A percentile compares a stretch with the other conserved stretches of the same genome.
Evolutionary conservation across 2,888 invertebrate genomes (phyloP).

Genomic region (Drosophila silvestris): DNA sequence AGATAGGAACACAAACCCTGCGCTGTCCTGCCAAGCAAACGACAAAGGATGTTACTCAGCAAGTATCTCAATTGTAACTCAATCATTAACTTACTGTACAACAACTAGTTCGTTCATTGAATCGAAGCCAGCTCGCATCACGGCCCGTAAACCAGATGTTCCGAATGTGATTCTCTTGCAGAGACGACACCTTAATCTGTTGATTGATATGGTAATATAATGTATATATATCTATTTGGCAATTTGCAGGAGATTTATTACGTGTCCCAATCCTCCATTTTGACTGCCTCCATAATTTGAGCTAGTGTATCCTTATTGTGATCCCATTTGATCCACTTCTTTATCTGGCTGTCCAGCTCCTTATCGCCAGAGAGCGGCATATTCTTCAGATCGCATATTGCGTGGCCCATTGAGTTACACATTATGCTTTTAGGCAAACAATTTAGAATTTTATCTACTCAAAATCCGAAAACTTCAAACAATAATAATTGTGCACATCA

Average conservation of each 20-base stretch:
- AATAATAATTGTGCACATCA: background rate
- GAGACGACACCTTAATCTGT: slow-evolving; percentile 88
- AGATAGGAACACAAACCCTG: slow-evolving; percentile 95
- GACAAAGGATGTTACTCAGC: background rate
- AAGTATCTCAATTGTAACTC: background rate
- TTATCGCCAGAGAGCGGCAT: slow-evolving; percentile 71
- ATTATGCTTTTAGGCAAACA: slow-evolving; percentile 23
- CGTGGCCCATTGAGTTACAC: slow-evolving; percentile 50
- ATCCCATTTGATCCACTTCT: slow-evolving; percentile 92
- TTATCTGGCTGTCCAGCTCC: slow-evolving; percentile 89
- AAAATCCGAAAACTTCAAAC: background rate
- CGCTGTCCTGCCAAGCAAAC: slow-evolving; percentile 87
- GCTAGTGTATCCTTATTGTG: slow-evolving; percentile 89
- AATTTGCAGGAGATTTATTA: background rate
- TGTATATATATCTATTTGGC: background rate
- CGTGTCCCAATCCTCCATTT: slow-evolving; percentile 86
- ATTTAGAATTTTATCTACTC: slow-evolving; percentile 21
- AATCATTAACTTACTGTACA: slow-evolving; percentile 87
- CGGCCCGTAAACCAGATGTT: slow-evolving; percentile 96
- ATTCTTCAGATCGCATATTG: slow-evolving; percentile 55
- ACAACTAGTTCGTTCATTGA: slow-evolving; percentile 98
- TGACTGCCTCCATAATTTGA: slow-evolving; percentile 88
- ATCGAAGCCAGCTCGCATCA: slow-evolving; percentile 96
- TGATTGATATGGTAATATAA: background rate
- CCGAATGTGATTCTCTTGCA: slow-evolving; percentile 93